Evolutionary conservation across 1,140 invertebrate genomes (phyloP), one percentile per base, ranked within the genome.

Genomic region (Linepithema humile): DNA sequence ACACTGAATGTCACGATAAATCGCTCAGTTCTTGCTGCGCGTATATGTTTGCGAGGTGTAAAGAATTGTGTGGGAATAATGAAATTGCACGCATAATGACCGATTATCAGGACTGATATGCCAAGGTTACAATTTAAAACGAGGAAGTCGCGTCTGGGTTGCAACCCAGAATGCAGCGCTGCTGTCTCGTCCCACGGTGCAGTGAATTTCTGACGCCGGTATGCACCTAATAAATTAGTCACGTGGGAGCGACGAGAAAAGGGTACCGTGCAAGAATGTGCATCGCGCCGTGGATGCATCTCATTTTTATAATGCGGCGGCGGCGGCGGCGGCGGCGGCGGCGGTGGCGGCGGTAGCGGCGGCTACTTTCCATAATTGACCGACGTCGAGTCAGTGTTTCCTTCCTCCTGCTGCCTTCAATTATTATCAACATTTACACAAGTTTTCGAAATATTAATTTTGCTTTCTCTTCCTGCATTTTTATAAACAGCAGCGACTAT

Each of bases 201-300:
- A 45, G 43, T 62, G 43, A 74, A 82, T 72, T 80, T 70, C 78
- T 50, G 69, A 74, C 57, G 53, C n/a, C 70, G 69, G 70, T 74
- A 74, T 74, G 78, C 78, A 62, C 69, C 80, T 82, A 83, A 83
- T 83, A 83, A 83, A 83, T 83, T 83, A 83, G 82, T 83, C 82
- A 83, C 82, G 82, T 75, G 70, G 70, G 69, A 74, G 67, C 78
- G 77, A 72, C 38, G 29, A 82, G 43, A 82, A 74, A 74, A 82
- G 29, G 55, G 57, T 45, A 73, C 65, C 55, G 75, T 69, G 75
- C 75, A 78, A 78, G 64, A 80, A 55, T 70, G 75, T 53, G 64
- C 75, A 80, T 70, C 75, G 38, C 35, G 45, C 64, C 75, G 64
- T 70, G 35, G 64, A 80, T 80, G 75, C 64, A 80, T 80, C 75